Evolutionary conservation across 2,888 invertebrate genomes (phyloP).

Genomic region (Troides aeacus): DNA sequence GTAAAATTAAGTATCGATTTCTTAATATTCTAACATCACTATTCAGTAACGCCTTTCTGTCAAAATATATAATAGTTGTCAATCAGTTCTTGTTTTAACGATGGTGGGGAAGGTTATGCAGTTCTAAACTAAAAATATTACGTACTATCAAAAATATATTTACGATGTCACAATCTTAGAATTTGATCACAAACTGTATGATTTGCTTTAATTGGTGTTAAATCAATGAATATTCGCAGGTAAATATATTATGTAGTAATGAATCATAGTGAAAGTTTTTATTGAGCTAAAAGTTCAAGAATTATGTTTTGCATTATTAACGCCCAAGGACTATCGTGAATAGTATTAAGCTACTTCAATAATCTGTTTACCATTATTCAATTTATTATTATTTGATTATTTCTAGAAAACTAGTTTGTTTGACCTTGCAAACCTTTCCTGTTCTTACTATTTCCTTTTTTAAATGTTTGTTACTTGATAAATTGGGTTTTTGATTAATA

Average conservation of each 20-base stretch:
- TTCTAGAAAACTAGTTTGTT: slow-evolving; percentile 38
- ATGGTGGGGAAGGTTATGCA: slow-evolving; percentile 50
- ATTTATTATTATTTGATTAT: slow-evolving; percentile 7
- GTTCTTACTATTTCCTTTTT: slow-evolving; percentile 29
- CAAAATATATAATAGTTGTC: not conserved
- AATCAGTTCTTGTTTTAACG: slow-evolving; percentile 48
- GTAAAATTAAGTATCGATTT: too few relatives aligned
- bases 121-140: slow-evolving; percentile 8
- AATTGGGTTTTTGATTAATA: not conserved
- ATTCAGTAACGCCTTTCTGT: not conserved
- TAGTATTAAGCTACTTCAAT: not conserved
- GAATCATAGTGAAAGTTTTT: slow-evolving; percentile 59
- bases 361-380: slow-evolving; percentile 8
- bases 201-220: slow-evolving; percentile 49
- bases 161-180: slow-evolving; percentile 50
- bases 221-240: slow-evolving; percentile 51
- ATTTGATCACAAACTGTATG: slow-evolving; percentile 44
- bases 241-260: slow-evolving; percentile 41
- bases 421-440: slow-evolving; percentile 41
- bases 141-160: slow-evolving; percentile 30
- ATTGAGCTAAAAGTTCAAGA: slow-evolving; percentile 30
- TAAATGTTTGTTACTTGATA: slow-evolving; percentile 15
- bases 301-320: slow-evolving; percentile 6
- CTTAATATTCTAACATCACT: not conserved
- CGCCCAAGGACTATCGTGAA: not conserved